A percentile compares a stretch with the other conserved stretches of the same genome.
Evolutionary conservation across 2,797 vertebrate species (phyloP).

Genomic region (Eospalax fontanierii): DNA sequence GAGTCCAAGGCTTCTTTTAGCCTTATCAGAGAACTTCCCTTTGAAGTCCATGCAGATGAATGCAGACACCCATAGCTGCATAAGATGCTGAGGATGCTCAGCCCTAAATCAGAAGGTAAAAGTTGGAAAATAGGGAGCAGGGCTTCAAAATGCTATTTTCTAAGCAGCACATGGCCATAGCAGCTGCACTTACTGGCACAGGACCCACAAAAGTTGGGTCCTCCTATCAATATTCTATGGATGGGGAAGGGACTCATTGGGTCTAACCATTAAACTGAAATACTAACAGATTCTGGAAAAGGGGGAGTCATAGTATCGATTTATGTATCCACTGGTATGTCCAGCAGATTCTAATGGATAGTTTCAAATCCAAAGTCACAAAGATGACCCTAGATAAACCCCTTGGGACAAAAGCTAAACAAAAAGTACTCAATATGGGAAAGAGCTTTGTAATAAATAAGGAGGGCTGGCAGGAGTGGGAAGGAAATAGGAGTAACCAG

Average conservation of each 20-base stretch:
- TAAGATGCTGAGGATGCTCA: neutral
- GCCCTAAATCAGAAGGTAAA: neutral
- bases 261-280: neutral
- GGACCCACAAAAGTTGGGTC: neutral
- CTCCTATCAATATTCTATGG: neutral
- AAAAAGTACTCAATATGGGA: neutral
- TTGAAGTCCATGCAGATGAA: neutral
- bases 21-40: neutral
- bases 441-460: neutral
- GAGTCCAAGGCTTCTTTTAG: too few species aligned
- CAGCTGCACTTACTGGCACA: too few species aligned
- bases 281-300: neutral
- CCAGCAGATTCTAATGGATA: neutral
- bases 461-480: neutral
- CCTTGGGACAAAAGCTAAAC: neutral
- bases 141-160: neutral
- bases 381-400: neutral
- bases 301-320: neutral
- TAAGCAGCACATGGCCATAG: too few species aligned
- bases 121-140: neutral
- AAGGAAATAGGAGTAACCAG: neutral
- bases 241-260: neutral
- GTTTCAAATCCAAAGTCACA: neutral
- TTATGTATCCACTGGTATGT: neutral
- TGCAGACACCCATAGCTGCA: neutral